These are phyloP conservation scores for Thera obeliscata DNA, from an alignment of 2,888 invertebrate genomes.

Conservation along the genomic window DNA sequence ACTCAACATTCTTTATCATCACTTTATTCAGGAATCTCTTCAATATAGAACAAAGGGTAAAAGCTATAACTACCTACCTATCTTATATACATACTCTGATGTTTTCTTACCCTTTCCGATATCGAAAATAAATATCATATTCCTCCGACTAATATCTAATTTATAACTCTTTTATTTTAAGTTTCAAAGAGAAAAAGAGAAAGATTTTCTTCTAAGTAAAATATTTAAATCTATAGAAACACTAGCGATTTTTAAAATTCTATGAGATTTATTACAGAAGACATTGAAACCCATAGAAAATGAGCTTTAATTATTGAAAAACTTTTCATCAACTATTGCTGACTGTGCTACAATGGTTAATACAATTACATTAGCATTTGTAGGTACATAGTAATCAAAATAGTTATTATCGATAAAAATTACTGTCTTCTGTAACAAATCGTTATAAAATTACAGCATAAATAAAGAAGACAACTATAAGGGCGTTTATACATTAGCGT, in stretches of 20 bases:
- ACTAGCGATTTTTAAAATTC: neutral
- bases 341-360: no score
- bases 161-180: constrained; percentile 38
- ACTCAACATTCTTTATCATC: constrained; percentile 48
- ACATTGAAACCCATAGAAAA: neutral
- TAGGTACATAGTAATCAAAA: no score
- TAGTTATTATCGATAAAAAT: no score
- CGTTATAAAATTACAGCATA: neutral
- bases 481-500: no score
- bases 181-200: constrained; percentile 49
- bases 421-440: constrained; percentile 10
- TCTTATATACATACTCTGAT: constrained; percentile 52
- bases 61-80: constrained; percentile 54
- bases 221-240: constrained; percentile 22
- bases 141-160: constrained; percentile 57
- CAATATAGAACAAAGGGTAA: constrained; percentile 30
- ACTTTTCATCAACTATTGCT: no score
- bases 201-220: constrained; percentile 47
- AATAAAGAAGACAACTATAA: no score
- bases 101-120: constrained; percentile 51
- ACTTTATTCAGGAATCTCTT: constrained; percentile 78
- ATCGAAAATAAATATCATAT: constrained; percentile 69
- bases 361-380: no score
- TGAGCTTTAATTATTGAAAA: no score
- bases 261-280: constrained; percentile 7